Evolutionary conservation across 2,888 invertebrate species (phyloP), one percentile per base, ranked within the genome.

Genomic region (Ophioninae sp.): DNA sequence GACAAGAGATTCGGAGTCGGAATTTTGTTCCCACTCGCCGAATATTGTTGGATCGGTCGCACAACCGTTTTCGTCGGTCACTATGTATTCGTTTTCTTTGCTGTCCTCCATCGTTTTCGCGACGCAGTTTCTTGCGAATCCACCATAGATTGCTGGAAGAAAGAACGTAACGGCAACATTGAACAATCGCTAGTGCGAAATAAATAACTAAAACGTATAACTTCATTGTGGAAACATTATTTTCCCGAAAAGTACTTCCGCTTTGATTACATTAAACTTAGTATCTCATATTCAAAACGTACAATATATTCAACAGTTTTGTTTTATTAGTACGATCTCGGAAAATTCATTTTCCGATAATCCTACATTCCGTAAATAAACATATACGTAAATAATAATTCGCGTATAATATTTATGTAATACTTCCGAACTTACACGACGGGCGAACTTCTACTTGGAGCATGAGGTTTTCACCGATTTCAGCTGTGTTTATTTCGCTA

Each of bases 31-130:
- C 98, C 98, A 98, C 92, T 98, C 98, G 59, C 97, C 98, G 90
- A 98, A 98, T 90, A 98, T 98, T 61, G 96, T 96, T 37, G 97
- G 96, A 93, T 98, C 98, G 0, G 97, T 98, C 61, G 98, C 98
- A 91, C 98, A 98, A 74, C 98, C 98, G 89, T 98, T 97, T 89
- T 97, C 98, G 92, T 98, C 98, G 0, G 98, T 98, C 39, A 98
- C 98, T 37, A 96, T 95, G 91, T 98, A 98, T 90, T 98, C 97
- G 90, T 97, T 98, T 91, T 98, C 98, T 50, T 96, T 94, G 89
- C 96, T 97, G 87, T 96, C 96, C 92, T 97, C 97, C 94, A 97
- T 97, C 0, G 98, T 98, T 93, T 98, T 98, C 75, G 98, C 98
- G 20, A 98, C 96, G 91, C 98, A 98, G 90, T 97, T 97, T 88